Evolutionary conservation across 2,113 vertebrate genomes (phyloP).

Genomic region (Scartelaos histophorus): DNA sequence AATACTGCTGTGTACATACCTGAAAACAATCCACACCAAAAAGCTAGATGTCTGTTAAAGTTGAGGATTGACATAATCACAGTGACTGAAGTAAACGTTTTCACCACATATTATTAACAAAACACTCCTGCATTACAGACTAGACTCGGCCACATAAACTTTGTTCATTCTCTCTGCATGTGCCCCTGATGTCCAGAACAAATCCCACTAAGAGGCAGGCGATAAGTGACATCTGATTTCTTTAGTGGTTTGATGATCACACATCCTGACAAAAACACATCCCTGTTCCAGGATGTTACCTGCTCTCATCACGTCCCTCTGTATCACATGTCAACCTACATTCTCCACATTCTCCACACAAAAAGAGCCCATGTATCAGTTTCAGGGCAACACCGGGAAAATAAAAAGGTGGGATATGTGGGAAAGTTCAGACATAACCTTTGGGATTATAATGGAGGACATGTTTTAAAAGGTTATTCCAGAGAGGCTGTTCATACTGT

Average conservation of each 20-base stretch:
- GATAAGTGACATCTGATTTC: neutral
- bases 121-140: neutral
- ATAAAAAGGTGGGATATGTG: slow-evolving; percentile 15
- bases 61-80: neutral
- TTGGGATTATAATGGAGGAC: neutral
- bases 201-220: neutral
- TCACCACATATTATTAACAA: neutral
- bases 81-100: too few relatives aligned
- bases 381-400: slow-evolving; percentile 35
- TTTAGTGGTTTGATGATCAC: slow-evolving; percentile 25
- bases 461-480: slow-evolving; percentile 1
- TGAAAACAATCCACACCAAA: neutral
- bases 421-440: slow-evolving; percentile 18
- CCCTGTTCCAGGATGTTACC: slow-evolving; percentile 35
- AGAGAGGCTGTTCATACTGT: neutral
- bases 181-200: too few relatives aligned
- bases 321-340: slow-evolving; percentile 51
- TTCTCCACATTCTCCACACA: slow-evolving; percentile 38
- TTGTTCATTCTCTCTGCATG: neutral
- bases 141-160: neutral
- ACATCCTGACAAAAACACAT: slow-evolving; percentile 9
- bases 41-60: neutral
- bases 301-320: slow-evolving; percentile 38
- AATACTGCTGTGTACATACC: neutral
- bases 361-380: slow-evolving; percentile 36